Evolutionary conservation across 1,140 invertebrate species (phyloP), one percentile per base, ranked within the genome.

Genomic region (Cherax destructor): DNA sequence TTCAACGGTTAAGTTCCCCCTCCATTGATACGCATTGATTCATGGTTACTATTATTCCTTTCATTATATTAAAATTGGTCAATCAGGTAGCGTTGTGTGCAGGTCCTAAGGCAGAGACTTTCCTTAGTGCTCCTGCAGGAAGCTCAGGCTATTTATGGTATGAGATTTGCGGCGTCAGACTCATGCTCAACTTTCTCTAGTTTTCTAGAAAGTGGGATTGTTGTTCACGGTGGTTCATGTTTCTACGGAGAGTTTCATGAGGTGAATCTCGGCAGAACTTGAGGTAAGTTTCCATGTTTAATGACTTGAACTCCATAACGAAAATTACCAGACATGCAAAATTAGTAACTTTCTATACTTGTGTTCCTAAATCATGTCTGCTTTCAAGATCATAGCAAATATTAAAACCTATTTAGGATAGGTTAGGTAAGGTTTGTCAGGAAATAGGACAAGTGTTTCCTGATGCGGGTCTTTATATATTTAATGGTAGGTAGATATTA

Each of bases 11-110:
- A 59, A 83, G 69, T 81, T 89, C 83, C 83, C 87, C 87, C 1
- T 89, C 87, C 87, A 81, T 89, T 89, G 87, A 89, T 89, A 89
- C 87, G 72, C 21, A 89, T 89, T 89, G 87, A 89, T 89, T 89
- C 87, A 89, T 79, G 87, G 65, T 65, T 30, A 52, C 79, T 72
- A 83, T 83, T 89, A 76, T 56, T 89, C 87, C 59, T 89, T 83
- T 83, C 87, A 89, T 89, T 89, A 89, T 83, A 79, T 89, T 80
- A 81, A 89, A 89, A 89, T 89, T 89, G 87, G 79, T 47, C 87
- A 89, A 83, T 89, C 87, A 83, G 65, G 56, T 83, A 78, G 61
- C 65, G 79, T 83, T 72, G 81, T 69, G 49, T 18, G 59, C n/a
- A 4, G 59, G 24, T 47, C 81, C 21, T 24, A n/a, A 52, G 61